Percentiles rank a stretch among this genome's conserved stretches.
Conservation (phyloP, 2,113 vertebrate genomes). For the Telmatochromis sp. region DNA sequence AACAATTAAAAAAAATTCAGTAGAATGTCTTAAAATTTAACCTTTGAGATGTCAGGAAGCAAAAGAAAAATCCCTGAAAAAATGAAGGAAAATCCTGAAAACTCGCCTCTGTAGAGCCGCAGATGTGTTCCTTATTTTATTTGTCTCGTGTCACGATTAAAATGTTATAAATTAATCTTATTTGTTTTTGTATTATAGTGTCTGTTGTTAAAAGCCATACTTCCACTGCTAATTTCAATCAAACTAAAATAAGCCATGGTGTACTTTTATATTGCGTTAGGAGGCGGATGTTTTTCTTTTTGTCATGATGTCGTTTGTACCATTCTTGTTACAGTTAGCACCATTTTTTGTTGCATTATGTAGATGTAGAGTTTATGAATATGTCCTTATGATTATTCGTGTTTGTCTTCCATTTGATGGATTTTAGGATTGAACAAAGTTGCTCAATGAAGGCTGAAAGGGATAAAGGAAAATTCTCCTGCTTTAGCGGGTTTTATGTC, state of each 20-base stretch:
- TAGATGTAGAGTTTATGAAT: constrained; percentile 16
- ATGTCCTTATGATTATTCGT: constrained; percentile 9
- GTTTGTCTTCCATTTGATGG: constrained; percentile 36
- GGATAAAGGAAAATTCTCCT: not conserved
- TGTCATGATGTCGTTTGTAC: constrained; percentile 1
- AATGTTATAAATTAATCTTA: not conserved
- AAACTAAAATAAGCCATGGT: constrained; percentile 29
- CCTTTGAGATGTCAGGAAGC: not conserved
- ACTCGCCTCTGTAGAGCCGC: not conserved
- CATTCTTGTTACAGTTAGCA: constrained; percentile 15
- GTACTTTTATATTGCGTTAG: not conserved
- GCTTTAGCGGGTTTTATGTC: not conserved
- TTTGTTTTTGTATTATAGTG: constrained; percentile 2
- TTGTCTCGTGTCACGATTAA: not conserved
- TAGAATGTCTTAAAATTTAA: not conserved
- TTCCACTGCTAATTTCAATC: constrained; percentile 34
- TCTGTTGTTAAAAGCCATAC: constrained; percentile 38
- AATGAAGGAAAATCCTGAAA: not conserved
- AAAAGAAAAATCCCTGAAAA: not conserved
- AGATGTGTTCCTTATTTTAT: not conserved
- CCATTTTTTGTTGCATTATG: constrained; percentile 19
- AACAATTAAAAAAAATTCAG: not conserved
- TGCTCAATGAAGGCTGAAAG: constrained; percentile 6
- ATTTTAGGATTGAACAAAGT: not conserved
- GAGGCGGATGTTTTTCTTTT: not conserved